Conservation (phyloP, 1,140 invertebrate species). For the Chironomus striatipennis region DNA sequence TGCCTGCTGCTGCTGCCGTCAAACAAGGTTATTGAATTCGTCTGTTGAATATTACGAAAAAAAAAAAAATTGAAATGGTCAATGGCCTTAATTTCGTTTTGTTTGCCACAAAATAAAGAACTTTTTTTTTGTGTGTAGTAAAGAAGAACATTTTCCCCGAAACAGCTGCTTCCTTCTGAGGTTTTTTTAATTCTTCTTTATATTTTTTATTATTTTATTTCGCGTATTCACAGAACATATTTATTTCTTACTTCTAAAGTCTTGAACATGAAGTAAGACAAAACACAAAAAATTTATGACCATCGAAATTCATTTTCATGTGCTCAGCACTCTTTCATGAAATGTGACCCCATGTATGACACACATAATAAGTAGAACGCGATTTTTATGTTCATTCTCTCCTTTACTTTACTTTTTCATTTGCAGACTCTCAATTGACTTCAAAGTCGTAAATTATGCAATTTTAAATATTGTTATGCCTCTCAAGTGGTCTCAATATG, state of each 20-base stretch:
- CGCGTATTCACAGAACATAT: background rate
- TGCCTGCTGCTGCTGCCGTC: background rate
- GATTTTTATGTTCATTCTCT: background rate
- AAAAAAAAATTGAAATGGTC: background rate
- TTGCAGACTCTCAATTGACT: background rate
- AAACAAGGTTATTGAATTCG: conserved; percentile 3
- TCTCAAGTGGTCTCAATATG: background rate
- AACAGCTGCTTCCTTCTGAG: conserved; percentile 2
- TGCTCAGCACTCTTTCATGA: background rate
- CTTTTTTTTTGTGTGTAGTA: background rate
- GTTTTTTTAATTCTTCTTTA: background rate
- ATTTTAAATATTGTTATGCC: background rate
- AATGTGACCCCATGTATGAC: background rate
- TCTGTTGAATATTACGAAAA: conserved; percentile 19
- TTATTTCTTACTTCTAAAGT: background rate
- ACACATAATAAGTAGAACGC: conserved; percentile 14
- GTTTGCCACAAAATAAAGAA: background rate
- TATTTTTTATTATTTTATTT: no score
- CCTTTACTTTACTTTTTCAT: background rate
- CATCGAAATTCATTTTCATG: conserved; percentile 1
- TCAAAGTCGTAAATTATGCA: conserved; percentile 22
- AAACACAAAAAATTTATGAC: background rate
- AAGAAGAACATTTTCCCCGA: background rate
- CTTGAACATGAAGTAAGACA: no score
- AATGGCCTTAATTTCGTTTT: conserved; percentile 16